phyloP scores from a whole-genome alignment of 2,888 invertebrate species.

The Leptopilina drosophilae region DNA sequence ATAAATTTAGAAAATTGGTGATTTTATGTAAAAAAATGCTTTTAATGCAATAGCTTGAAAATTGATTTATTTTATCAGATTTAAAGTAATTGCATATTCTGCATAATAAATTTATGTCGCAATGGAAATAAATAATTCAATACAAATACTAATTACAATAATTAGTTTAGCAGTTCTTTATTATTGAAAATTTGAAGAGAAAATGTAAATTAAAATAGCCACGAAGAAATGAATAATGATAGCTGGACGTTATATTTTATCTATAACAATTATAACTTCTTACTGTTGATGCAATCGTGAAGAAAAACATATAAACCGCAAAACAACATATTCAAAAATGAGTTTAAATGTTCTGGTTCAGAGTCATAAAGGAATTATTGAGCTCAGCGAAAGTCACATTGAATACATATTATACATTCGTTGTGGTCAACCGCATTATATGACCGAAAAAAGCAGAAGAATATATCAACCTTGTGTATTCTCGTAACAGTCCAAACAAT shows the following conservation, averaged over 20 bases:
- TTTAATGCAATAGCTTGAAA: no score
- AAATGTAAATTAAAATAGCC: no score
- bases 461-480: conserved; percentile 13
- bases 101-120: no score
- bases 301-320: conserved; percentile 16
- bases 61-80: no score
- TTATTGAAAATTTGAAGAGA: no score
- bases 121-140: no score
- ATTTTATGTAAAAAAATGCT: no score
- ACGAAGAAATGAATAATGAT: no score
- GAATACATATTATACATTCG: conserved; percentile 13
- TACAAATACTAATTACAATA: no score
- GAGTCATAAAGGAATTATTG: not conserved
- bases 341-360: conserved; percentile 12
- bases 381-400: conserved; percentile 13
- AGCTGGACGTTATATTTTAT: not conserved
- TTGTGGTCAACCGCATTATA: conserved; percentile 25
- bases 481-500: not conserved
- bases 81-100: no score
- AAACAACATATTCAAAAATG: conserved; percentile 22
- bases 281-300: not conserved
- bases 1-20: no score
- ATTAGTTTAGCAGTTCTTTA: no score
- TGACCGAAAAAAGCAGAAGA: conserved; percentile 27
- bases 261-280: not conserved